These are phyloP conservation scores for Gymnobelideus leadbeateri DNA, from an alignment of 2,113 vertebrate species.

Conservation along the genomic window DNA sequence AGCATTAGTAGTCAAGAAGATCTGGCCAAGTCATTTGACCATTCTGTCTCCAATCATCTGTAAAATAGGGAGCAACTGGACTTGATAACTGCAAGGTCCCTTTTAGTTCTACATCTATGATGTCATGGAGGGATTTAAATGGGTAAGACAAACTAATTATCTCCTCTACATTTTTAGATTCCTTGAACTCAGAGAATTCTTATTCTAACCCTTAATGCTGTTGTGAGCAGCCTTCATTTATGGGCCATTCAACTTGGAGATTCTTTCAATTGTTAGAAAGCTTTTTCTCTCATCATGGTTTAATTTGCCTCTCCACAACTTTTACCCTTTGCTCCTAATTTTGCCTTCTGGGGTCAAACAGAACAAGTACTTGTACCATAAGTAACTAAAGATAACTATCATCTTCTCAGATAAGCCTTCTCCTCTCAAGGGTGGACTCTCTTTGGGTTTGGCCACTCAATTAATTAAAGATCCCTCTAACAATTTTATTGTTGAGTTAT, in stretches of 20 bases:
- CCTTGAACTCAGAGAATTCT: background rate
- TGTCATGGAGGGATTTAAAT: background rate
- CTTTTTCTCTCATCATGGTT: background rate
- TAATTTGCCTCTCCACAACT: background rate
- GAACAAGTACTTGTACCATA: background rate
- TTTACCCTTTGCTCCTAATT: background rate
- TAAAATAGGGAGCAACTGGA: background rate
- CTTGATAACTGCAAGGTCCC: background rate
- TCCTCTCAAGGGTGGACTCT: background rate
- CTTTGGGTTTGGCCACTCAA: background rate
- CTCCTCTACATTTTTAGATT: background rate
- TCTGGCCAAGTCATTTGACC: background rate
- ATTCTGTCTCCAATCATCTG: background rate
- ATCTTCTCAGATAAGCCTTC: background rate
- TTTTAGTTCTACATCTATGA: background rate
- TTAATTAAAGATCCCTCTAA: background rate
- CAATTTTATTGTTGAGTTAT: background rate
- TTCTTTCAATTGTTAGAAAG: background rate
- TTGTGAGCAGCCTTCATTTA: background rate
- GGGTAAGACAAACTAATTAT: background rate
- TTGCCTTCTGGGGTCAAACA: background rate
- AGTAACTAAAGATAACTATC: background rate
- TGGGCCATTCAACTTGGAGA: background rate
- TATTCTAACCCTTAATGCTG: background rate
- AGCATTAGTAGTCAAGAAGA: background rate